Evolutionary conservation across 1,140 invertebrate genomes (phyloP), one percentile per base, ranked within the genome.

Genomic region (Sycophila sp.): DNA sequence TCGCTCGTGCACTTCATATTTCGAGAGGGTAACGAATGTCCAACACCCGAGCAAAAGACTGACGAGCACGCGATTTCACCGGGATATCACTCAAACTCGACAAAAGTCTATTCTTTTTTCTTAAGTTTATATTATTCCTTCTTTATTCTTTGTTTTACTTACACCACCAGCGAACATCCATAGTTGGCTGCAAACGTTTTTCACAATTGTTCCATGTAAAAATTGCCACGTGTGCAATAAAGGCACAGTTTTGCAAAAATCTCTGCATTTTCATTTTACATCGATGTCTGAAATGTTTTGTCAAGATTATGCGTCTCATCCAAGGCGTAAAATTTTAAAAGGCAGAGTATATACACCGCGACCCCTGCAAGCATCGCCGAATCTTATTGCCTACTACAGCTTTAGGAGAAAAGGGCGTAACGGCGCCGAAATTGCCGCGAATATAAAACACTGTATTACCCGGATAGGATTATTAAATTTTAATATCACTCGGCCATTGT

Each of bases 401-500:
- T 22, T 36, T 36, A 22, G 32, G 55, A 58, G 55, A 58, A 38
- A 58, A 58, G 55, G 55, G 32, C 28, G 51, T 10, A 36, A 38
- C 17, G 6, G 4, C 17, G 32, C 17, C 15, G 17, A 24, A 58
- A 58, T 58, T 58, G 55, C 55, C 17, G 8, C 2, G 17, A 26
- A 38, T 38, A 36, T 36, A 58, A 58, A 58, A 38, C 32, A 58
- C 32, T 36, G 19, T 38, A 38, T 58, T 58, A 36, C 30, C 53
- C 17, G 15, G 8, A n/a, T 13, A 19, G n/a, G 32, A 58, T 36
- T 58, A 58, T 36, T 77, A 73, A 76, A 76, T 75, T 80, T 81
- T 77, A 80, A 81, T 78, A 78, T 76, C 60, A 63, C 69, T 11
- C 15, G 45, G 30, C 56, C 76, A 81, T 81, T 76, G 78, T 77